Evolutionary conservation across 2,113 vertebrate genomes (phyloP).

Genomic region (Varanus komodoensis): DNA sequence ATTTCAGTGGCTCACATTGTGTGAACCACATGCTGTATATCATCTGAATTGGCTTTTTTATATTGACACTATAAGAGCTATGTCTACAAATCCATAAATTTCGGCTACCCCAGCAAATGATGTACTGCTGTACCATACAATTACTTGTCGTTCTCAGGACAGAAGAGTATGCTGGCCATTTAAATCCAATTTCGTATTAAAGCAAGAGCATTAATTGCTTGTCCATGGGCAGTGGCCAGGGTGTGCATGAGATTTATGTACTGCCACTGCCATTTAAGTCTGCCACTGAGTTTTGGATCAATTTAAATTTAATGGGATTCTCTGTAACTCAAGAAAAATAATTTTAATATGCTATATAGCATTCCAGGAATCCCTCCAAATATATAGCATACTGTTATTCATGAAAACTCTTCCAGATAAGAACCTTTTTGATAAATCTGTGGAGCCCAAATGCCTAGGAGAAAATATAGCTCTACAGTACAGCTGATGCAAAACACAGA

Average conservation of each 20-base stretch:
- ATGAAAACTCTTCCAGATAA: not conserved
- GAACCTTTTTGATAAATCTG: not conserved
- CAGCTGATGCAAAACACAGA: not conserved
- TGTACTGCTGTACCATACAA: slow-evolving; percentile 42
- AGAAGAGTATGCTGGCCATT: slow-evolving; percentile 11
- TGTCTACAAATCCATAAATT: slow-evolving; percentile 8
- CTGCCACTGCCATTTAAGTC: slow-evolving; percentile 39
- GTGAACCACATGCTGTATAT: slow-evolving; percentile 25
- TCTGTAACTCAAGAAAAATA: slow-evolving; percentile 26
- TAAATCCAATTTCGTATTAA: slow-evolving; percentile 53
- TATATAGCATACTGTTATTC: not conserved
- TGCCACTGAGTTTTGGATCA: slow-evolving; percentile 18
- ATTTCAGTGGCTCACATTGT: not conserved
- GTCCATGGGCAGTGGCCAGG: not conserved
- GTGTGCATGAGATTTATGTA: slow-evolving; percentile 22
- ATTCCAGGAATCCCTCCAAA: slow-evolving; percentile 57
- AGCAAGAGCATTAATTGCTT: slow-evolving; percentile 58
- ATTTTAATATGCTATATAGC: slow-evolving; percentile 42
- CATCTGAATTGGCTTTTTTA: not conserved
- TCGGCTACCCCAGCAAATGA: slow-evolving; percentile 31
- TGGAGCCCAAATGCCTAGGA: not conserved
- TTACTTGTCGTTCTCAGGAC: slow-evolving; percentile 48
- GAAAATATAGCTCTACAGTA: not conserved
- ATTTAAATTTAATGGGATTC: slow-evolving; percentile 59
- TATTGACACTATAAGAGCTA: not conserved